Percentiles rank a stretch among this genome's conserved stretches.
Evolutionary conservation across 2,888 invertebrate genomes (phyloP).

Genomic region (Chloroclystis v-ata): DNA sequence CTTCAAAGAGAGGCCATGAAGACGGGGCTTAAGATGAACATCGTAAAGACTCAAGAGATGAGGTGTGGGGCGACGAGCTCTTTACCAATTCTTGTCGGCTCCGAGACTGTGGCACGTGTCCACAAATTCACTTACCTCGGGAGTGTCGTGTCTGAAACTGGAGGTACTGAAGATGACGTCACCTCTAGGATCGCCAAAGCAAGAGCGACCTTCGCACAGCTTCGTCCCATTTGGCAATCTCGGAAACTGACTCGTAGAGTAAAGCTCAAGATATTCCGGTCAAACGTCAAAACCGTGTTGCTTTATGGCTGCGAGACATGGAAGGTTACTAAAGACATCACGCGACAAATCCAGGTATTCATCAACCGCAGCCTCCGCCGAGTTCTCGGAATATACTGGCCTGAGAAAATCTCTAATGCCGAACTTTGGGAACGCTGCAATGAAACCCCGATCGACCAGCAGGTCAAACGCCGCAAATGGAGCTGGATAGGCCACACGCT

Average conservation of each 20-base stretch:
- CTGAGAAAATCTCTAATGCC: not conserved
- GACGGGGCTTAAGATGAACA: not conserved
- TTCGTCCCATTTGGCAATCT: slow-evolving; percentile 10
- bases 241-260: slow-evolving; percentile 8
- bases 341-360: not conserved
- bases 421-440: not conserved
- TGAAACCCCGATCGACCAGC: not conserved
- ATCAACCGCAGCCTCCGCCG: not conserved
- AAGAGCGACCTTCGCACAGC: slow-evolving; percentile 8
- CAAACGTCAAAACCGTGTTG: slow-evolving; percentile 2
- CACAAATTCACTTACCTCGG: not conserved
- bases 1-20: not conserved
- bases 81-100: not conserved
- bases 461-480: not conserved
- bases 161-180: slow-evolving; percentile 8
- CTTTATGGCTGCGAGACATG: slow-evolving; percentile 6
- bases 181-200: slow-evolving; percentile 6
- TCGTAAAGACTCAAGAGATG: not conserved
- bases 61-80: not conserved
- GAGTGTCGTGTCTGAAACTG: not conserved
- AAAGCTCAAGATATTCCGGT: slow-evolving; percentile 13
- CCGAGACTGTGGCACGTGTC: not conserved
- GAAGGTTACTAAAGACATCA: not conserved
- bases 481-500: not conserved
- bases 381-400: not conserved